Evolutionary conservation across 2,888 invertebrate genomes (phyloP), one percentile per base, ranked within the genome.

Genomic region (Pseudococcus longispinus): DNA sequence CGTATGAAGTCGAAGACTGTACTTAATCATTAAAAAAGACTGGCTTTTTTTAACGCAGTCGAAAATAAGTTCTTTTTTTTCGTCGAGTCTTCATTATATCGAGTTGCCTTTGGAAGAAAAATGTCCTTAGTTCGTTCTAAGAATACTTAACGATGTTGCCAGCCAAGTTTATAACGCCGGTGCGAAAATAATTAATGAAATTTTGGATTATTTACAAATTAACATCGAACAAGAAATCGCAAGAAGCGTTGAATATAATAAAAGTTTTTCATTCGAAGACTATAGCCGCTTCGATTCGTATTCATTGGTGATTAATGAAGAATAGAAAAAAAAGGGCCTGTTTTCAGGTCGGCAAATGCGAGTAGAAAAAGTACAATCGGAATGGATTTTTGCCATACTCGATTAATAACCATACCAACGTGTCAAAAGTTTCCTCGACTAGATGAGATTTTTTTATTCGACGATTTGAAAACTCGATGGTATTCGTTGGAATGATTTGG

Each of bases 191-290:
- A 42, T 80, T 80, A 42, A 80, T 80, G 42, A 32, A 80, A 42
- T 80, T 80, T 26, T 18, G 42, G 77, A 11, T 42, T 80, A 80
- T 80, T 80, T 80, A 20, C 77, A 32, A 80, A 80, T 80, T 80
- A 37, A 42, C 77, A 32, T 29, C 42, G 29, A 80, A 42, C 77
- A 42, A 80, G 77, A 80, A 77, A 42, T 80, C 9, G 42, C n/a
- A 18, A 29, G 70, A 26, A 29, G 4, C 18, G 32, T 29, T 70
- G 70, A 70, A 29, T 70, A 70, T 18, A 70, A 70, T 70, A 26
- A 29, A 29, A 70, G 29, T 29, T 29, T 65, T 65, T 26, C 23
- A 26, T 65, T 65, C 26, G 1, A 2, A n/a, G 51, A 5, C 51
- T n/a, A 55, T 20, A 55, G 37, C 55, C n/a, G 13, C 13, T 51